Percentiles rank a stretch among this genome's conserved stretches.
These are phyloP conservation scores for Amphimedon queenslandica DNA, from an alignment of 37 sponge, comb jelly and placozoan genomes.

Conservation along the genomic window DNA sequence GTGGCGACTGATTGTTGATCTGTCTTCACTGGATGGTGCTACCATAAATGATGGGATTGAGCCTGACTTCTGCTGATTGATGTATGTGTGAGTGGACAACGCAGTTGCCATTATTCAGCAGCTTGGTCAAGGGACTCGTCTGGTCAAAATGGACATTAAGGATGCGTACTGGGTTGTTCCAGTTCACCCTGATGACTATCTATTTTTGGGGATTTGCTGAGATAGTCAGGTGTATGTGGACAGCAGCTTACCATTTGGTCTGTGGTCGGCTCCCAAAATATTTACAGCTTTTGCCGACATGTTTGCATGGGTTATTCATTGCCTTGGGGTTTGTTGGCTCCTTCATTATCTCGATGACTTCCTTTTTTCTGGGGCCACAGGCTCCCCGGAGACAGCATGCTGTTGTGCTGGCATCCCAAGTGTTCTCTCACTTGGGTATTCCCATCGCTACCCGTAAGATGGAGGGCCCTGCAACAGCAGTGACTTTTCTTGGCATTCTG, in stretches of 20 bases:
- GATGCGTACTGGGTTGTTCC: too few species aligned
- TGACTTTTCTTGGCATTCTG: too few species aligned
- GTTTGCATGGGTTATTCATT: neutral
- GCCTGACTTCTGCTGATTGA: neutral
- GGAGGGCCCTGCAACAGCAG: neutral
- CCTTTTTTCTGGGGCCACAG: neutral
- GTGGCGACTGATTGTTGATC: slow-evolving; percentile 1
- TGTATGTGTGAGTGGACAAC: neutral
- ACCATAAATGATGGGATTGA: neutral
- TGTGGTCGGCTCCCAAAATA: too few species aligned
- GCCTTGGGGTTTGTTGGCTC: neutral
- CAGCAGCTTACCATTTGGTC: too few species aligned
- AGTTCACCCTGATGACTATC: neutral
- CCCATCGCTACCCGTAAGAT: neutral
- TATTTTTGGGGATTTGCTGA: neutral
- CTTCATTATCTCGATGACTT: slow-evolving; percentile 4
- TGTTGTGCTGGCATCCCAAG: neutral
- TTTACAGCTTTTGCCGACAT: slow-evolving; percentile 1
- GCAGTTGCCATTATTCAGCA: neutral
- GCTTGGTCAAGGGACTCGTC: neutral
- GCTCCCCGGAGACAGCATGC: neutral
- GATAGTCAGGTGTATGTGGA: neutral
- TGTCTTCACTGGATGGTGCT: too few species aligned
- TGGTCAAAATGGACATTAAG: neutral
- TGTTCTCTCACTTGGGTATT: neutral